phyloP scores from a whole-genome alignment of 1,140 invertebrate species.

The Homarus americanus region DNA sequence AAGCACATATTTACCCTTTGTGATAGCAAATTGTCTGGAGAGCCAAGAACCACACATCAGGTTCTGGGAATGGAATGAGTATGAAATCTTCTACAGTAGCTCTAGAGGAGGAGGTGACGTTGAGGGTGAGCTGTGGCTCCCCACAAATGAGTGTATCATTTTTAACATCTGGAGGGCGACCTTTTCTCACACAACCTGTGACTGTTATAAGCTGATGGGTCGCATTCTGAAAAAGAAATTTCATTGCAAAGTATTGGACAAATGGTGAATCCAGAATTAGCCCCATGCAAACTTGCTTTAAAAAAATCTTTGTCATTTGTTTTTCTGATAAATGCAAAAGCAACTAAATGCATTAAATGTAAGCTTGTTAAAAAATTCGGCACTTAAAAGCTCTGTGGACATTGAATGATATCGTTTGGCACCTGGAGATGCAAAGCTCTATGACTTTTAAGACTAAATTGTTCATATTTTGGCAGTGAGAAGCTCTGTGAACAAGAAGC shows the following conservation, averaged over 20 bases:
- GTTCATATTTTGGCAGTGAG: no score
- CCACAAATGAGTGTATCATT: constrained; percentile 78
- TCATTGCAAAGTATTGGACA: not conserved
- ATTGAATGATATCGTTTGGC: no score
- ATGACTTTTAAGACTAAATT: no score
- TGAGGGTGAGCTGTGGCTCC: constrained; percentile 79
- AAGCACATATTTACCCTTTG: constrained; percentile 33
- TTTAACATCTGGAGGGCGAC: constrained; percentile 79
- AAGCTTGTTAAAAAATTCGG: no score
- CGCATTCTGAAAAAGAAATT: constrained; percentile 76
- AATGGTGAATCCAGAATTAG: no score
- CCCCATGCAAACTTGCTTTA: no score
- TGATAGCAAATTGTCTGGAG: constrained; percentile 76
- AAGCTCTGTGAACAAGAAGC: no score
- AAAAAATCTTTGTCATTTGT: no score
- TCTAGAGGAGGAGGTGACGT: constrained; percentile 77
- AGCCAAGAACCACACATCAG: constrained; percentile 84
- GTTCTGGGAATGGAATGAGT: constrained; percentile 88
- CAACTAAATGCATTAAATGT: no score
- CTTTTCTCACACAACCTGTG: constrained; percentile 83
- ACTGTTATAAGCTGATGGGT: constrained; percentile 79
- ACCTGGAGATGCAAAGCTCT: no score
- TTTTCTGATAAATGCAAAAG: no score
- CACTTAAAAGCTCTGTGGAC: no score
- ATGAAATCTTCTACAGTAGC: constrained; percentile 76